These are phyloP conservation scores for Anoplophora glabripennis DNA, from an alignment of 1,140 invertebrate species.

Conservation along the genomic window DNA sequence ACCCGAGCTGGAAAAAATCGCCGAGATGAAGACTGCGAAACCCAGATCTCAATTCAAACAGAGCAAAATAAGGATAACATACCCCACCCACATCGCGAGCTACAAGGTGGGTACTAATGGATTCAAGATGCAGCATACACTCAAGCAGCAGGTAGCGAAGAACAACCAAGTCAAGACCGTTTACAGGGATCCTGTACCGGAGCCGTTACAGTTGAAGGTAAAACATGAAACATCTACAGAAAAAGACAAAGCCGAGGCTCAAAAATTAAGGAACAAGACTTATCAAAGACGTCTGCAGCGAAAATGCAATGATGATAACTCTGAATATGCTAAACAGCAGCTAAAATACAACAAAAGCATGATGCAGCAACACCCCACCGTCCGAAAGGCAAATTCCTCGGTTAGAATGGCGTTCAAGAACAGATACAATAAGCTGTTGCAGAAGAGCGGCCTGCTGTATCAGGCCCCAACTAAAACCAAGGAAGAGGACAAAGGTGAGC, in stretches of 20 bases:
- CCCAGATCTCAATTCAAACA: conserved; percentile 3
- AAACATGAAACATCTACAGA: conserved; percentile 2
- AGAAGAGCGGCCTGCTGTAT: not conserved
- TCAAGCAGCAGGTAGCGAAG: not conserved
- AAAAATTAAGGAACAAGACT: not conserved
- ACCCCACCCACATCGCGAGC: conserved; percentile 24
- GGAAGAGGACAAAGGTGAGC: too few species aligned
- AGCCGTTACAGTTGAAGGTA: not conserved
- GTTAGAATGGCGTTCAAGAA: conserved; percentile 5
- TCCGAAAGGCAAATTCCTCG: not conserved
- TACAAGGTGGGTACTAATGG: conserved; percentile 11
- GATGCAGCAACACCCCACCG: not conserved
- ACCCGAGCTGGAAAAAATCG: not conserved
- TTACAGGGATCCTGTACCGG: not conserved
- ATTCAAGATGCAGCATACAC: conserved; percentile 9
- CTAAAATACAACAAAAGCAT: not conserved
- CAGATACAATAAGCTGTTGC: conserved; percentile 1
- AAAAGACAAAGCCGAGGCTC: not conserved
- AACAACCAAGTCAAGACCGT: not conserved
- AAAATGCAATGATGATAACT: not conserved
- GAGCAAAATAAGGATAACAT: not conserved
- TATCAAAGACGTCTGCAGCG: too few species aligned
- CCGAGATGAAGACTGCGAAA: conserved; percentile 8
- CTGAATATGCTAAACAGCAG: not conserved
- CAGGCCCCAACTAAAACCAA: too few species aligned